Evolutionary conservation across 2,888 invertebrate species (phyloP), one percentile per base, ranked within the genome.

Genomic region (Pelosia muscerda): DNA sequence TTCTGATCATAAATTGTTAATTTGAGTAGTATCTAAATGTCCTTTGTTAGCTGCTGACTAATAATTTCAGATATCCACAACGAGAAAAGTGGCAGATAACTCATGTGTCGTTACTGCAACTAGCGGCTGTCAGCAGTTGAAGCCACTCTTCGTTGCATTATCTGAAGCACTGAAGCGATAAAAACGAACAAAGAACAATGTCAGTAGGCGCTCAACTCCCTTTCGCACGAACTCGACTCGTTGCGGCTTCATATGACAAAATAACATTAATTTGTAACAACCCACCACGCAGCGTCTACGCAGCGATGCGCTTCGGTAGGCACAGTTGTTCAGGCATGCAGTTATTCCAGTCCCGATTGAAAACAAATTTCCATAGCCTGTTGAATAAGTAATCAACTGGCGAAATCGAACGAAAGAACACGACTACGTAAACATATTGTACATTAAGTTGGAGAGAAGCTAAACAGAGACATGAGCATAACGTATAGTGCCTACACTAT

Each of bases 131-230:
- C 82, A 85, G 85, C 84, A 82, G 86, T 85, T 82, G 86, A 86
- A 80, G 83, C 79, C 82, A 79, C 79, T 82, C 82, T 84, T 85
- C 84, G 85, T 79, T 86, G 89, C 86, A 92, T 92, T 94, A 94
- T 92, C 93, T 91, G 87, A 91, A 91, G 89, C 92, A 91, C 87
- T 92, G 88, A 88, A 90, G 91, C 93, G 93, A 94, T 94, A 93
- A 92, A 92, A 92, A 90, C 88, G 92, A 92, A 94, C 94, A 94
- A 94, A 94, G 94, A 93, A 93, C 92, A 92, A 94, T 92, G 92
- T 91, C 91, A 89, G 89, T 89, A 86, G 89, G 85, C 86, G 86
- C 88, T 92, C 86, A 88, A 91, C 87, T 92, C 92, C 92, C 91
- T 92, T 93, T 93, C 92, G 91, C 92, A 90, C 86, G 90, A 92